Percentiles rank a stretch among this genome's conserved stretches.
phyloP scores from a whole-genome alignment of 2,113 vertebrate genomes.

The Brachyhypopomus gauderio region DNA sequence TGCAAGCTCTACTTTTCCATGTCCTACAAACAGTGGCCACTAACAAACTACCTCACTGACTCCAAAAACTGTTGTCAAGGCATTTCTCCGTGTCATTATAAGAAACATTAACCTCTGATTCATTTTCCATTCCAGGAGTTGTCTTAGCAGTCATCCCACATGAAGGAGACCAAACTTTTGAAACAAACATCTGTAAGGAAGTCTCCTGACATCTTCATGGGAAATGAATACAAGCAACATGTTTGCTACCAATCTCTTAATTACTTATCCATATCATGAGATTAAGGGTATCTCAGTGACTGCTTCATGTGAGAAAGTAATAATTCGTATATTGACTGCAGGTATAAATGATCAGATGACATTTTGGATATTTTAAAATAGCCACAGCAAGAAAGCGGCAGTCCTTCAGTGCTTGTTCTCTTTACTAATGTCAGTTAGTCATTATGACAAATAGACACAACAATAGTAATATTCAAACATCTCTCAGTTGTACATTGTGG shows the following conservation, averaged over 20 bases:
- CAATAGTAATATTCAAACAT: slow-evolving; percentile 1
- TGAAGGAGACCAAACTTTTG: neutral
- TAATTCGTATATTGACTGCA: neutral
- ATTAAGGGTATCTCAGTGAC: neutral
- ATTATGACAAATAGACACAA: neutral
- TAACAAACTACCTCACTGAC: neutral
- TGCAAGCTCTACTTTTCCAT: neutral
- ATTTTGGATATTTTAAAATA: neutral
- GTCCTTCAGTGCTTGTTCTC: neutral
- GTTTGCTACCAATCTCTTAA: neutral
- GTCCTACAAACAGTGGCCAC: neutral
- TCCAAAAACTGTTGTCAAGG: slow-evolving; percentile 5
- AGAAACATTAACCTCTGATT: neutral
- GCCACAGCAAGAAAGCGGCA: neutral
- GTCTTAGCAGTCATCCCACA: neutral
- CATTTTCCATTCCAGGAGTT: neutral
- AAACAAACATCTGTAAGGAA: neutral
- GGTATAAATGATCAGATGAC: neutral
- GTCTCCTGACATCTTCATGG: neutral
- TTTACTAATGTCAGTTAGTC: neutral
- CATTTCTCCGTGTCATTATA: slow-evolving; percentile 2
- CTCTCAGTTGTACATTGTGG: neutral
- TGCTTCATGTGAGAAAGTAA: neutral
- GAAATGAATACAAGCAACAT: neutral
- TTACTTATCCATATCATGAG: neutral